Percentiles rank a stretch among this genome's conserved stretches.
Evolutionary conservation across 2,797 vertebrate genomes (phyloP).

Genomic region (Lepus townsendii): DNA sequence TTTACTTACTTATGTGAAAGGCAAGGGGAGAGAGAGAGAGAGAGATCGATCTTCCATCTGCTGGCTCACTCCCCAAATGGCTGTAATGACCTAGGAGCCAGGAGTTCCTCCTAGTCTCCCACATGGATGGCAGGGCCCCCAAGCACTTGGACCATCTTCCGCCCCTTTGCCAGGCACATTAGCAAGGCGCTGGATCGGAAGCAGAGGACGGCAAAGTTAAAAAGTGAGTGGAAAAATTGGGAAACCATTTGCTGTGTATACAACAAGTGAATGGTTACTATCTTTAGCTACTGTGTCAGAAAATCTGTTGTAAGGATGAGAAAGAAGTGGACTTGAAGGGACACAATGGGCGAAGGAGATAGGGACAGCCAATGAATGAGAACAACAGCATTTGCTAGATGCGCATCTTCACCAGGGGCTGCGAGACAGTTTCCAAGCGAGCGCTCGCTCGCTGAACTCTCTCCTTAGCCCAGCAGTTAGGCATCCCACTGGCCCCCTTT

Average conservation of each 20-base stretch:
- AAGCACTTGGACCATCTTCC: too few relatives aligned
- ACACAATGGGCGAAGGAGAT: neutral
- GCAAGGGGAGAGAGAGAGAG: too few relatives aligned
- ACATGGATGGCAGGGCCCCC: too few relatives aligned
- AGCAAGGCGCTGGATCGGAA: too few relatives aligned
- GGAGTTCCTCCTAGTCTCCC: too few relatives aligned
- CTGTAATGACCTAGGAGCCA: too few relatives aligned
- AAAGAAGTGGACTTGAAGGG: constrained; percentile 33
- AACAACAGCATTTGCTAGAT: neutral
- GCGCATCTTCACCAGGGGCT: neutral
- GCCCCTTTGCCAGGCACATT: too few relatives aligned
- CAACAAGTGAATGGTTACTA: neutral
- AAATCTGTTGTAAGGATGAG: neutral
- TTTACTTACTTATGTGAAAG: too few relatives aligned
- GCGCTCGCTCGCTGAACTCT: neutral
- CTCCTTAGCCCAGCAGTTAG: neutral
- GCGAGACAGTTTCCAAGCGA: too few relatives aligned
- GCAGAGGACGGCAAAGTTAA: neutral
- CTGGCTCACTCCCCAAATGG: too few relatives aligned
- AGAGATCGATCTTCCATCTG: too few relatives aligned
- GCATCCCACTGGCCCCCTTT: neutral
- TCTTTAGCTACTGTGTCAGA: neutral
- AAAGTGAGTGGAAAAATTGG: neutral
- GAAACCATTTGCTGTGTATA: neutral
- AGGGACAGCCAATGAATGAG: neutral